Evolutionary conservation across 2,888 invertebrate species (phyloP).

Genomic region (Drosophila peninsularis): DNA sequence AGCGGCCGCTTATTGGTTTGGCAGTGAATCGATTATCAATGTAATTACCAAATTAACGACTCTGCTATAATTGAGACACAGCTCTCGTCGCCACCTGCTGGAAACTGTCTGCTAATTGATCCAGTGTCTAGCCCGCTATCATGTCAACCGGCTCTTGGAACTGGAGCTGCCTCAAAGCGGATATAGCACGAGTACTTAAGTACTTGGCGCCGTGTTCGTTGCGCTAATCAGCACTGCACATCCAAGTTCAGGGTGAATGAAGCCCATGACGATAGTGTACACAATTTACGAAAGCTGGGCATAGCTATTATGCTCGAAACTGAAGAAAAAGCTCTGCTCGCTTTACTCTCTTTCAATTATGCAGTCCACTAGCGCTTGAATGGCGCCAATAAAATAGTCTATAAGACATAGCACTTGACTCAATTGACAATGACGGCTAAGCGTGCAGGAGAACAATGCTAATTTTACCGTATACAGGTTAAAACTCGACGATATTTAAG

Average conservation of each 20-base stretch:
- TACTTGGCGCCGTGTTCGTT: conserved; percentile 1
- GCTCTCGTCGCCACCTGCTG: background rate
- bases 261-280: conserved; percentile 14
- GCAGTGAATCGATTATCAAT: conserved; percentile 26
- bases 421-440: conserved; percentile 35
- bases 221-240: conserved; percentile 26
- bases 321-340: background rate
- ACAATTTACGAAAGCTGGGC: background rate
- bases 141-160: conserved; percentile 8
- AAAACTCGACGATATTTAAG: background rate
- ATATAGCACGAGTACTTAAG: conserved; percentile 9
- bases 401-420: conserved; percentile 26
- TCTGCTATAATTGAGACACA: conserved; percentile 26
- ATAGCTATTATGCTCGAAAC: conserved; percentile 6
- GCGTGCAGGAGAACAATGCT: conserved; percentile 1
- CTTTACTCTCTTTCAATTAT: conserved; percentile 6
- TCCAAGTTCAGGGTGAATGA: conserved; percentile 38
- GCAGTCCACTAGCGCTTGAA: background rate
- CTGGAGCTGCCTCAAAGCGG: conserved; percentile 29
- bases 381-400: conserved; percentile 17
- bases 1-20: conserved; percentile 1
- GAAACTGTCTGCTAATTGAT: conserved; percentile 18
- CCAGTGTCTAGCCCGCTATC: background rate
- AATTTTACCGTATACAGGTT: conserved; percentile 16
- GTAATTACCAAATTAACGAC: conserved; percentile 41